These are phyloP conservation scores for Lithophane socia DNA, from an alignment of 2,888 invertebrate species.

Conservation along the genomic window DNA sequence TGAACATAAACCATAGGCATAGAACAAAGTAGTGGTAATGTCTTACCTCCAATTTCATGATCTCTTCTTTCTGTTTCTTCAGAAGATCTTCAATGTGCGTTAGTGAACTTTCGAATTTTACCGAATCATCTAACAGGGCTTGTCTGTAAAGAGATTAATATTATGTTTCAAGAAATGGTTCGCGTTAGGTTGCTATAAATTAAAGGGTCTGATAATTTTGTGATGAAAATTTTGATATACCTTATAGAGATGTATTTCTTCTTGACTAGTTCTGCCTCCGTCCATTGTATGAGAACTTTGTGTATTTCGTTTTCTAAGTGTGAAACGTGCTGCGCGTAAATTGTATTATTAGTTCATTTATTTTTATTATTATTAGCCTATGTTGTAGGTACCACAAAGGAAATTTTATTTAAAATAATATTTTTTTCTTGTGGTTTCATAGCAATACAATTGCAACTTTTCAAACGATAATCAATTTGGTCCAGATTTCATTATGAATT, in stretches of 20 bases:
- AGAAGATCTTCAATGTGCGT: conserved; percentile 92
- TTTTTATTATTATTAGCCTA: neutral
- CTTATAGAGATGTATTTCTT: conserved; percentile 94
- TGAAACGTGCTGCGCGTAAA: conserved; percentile 88
- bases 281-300: conserved; percentile 94
- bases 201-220: neutral
- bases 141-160: conserved; percentile 77
- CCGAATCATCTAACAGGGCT: conserved; percentile 92
- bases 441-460: neutral
- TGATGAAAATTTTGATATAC: conserved; percentile 65
- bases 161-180: neutral
- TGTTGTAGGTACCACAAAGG: neutral
- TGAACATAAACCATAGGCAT: no score
- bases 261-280: conserved; percentile 94
- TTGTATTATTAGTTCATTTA: conserved; percentile 20
- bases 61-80: conserved; percentile 93
- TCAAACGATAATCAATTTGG: neutral
- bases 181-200: neutral
- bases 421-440: neutral
- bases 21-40: neutral
- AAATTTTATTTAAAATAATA: neutral
- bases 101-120: conserved; percentile 93
- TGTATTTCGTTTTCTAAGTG: conserved; percentile 95
- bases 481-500: neutral
- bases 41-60: conserved; percentile 93